Evolutionary conservation across 2,888 invertebrate species (phyloP), one percentile per base, ranked within the genome.

Genomic region (Lepidonotus clava): DNA sequence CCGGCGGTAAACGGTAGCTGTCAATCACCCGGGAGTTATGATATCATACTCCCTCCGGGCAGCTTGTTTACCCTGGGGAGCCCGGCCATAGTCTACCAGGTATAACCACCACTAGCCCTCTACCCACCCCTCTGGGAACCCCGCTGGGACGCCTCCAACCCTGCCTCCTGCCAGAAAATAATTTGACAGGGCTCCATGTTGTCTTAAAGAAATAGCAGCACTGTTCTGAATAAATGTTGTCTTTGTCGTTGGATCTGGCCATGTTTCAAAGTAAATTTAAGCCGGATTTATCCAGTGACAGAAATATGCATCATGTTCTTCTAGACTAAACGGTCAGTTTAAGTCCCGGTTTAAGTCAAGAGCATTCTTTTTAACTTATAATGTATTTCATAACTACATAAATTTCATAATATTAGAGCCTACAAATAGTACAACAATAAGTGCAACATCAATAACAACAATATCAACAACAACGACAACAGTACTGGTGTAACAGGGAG

Each of bases 41-140:
- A 71, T 71, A 71, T 71, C 71, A 71, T 71, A 71, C 71, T 71
- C 14, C 71, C 71, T n/a, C 38, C 18, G 24, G 71, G 36, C 71
- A 18, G 71, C n/a, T 71, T 71, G 71, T 71, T 71, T 71, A 71
- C 61, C 28, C 28, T 11, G 14, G n/a, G 61, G 32, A 71, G 36
- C 18, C 71, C 36, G 38, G 21, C 71, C 28, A 34, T 18, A 38
- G 21, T 38, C 71, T 24, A 11, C 36, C 71, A 71, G 34, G 36
- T 38, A 71, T 38, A 38, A 34, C 0, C 71, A 34, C 11, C 36
- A 11, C 71, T 71, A 71, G 5, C n/a, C 66, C 38, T 0, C 34
- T 38, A 34, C 71, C 71, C 4, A 36, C 71, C 38, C 71, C 38
- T 18, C 38, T 11, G n/a, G 34, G 14, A 2, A 14, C 38, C 0